These are phyloP conservation scores for Pollenia griseotomentosa DNA, from an alignment of 2,888 invertebrate species.

Conservation along the genomic window DNA sequence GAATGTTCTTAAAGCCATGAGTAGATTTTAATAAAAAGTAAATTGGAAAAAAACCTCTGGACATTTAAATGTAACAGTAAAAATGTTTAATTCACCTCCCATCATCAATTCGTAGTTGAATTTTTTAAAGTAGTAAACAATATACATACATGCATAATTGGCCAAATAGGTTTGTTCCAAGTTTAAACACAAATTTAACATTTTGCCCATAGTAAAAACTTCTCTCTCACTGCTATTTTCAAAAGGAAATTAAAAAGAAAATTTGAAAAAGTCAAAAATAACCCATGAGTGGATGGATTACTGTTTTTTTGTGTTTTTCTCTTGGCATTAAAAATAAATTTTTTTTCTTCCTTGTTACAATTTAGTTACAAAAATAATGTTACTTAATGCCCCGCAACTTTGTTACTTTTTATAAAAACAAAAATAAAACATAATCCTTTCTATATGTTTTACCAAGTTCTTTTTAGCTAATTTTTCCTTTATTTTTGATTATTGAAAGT, in stretches of 20 bases:
- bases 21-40: background rate
- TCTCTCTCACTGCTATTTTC: background rate
- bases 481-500: slow-evolving; percentile 49
- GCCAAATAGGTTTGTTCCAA: slow-evolving; percentile 13
- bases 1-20: too few relatives aligned
- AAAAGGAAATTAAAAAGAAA: slow-evolving; percentile 28
- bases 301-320: slow-evolving; percentile 47
- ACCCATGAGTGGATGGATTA: slow-evolving; percentile 59
- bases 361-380: slow-evolving; percentile 39
- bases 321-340: slow-evolving; percentile 23
- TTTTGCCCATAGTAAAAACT: slow-evolving; percentile 5
- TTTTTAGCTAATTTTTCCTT: slow-evolving; percentile 58
- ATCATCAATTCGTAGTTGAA: slow-evolving; percentile 40
- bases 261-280: slow-evolving; percentile 17
- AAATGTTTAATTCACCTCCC: background rate
- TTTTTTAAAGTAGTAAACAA: slow-evolving; percentile 28
- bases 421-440: slow-evolving; percentile 21
- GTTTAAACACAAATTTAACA: slow-evolving; percentile 30
- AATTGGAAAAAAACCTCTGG: background rate
- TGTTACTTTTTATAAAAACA: slow-evolving; percentile 22
- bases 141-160: background rate
- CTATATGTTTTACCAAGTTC: slow-evolving; percentile 57
- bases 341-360: slow-evolving; percentile 22
- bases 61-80: background rate
- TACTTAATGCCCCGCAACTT: slow-evolving; percentile 62